A percentile compares a stretch with the other conserved stretches of the same genome.
Evolutionary conservation across 2,888 invertebrate species (phyloP).

Genomic region (Diplazon laetatorius): DNA sequence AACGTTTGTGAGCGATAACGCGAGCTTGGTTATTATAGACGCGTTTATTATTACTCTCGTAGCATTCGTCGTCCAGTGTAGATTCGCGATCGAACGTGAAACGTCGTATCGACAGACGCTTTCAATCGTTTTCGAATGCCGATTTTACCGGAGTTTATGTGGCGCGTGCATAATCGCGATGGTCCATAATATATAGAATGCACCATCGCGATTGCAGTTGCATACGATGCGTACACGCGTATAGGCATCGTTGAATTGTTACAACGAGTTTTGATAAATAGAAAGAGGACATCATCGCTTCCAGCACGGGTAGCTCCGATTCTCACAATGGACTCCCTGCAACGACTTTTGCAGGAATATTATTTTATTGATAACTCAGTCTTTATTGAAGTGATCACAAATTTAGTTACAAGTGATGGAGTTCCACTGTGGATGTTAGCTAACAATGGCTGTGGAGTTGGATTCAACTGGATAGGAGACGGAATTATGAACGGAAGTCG

Average conservation of each 20-base stretch:
- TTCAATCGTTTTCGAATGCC: slow-evolving; percentile 60
- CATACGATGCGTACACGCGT: slow-evolving; percentile 47
- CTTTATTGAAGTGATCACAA: no score
- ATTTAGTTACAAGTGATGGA: no score
- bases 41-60: slow-evolving; percentile 40
- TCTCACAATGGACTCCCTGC: not conserved
- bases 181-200: slow-evolving; percentile 32
- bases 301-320: slow-evolving; percentile 38
- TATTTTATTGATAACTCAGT: not conserved
- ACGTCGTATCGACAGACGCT: slow-evolving; percentile 62
- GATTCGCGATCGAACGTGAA: slow-evolving; percentile 49
- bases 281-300: slow-evolving; percentile 41
- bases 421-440: no score
- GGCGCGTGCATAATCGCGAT: slow-evolving; percentile 43
- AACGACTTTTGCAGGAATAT: not conserved
- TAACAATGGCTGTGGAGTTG: no score
- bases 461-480: no score
- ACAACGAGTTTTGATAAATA: slow-evolving; percentile 63
- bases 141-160: slow-evolving; percentile 43
- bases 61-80: slow-evolving; percentile 41
- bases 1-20: slow-evolving; percentile 53
- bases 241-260: slow-evolving; percentile 60
- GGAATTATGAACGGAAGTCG: no score
- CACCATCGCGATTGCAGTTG: slow-evolving; percentile 42
- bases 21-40: slow-evolving; percentile 47